Evolutionary conservation across 2,888 invertebrate species (phyloP), one percentile per base, ranked within the genome.

Genomic region (Lissonota sp.): DNA sequence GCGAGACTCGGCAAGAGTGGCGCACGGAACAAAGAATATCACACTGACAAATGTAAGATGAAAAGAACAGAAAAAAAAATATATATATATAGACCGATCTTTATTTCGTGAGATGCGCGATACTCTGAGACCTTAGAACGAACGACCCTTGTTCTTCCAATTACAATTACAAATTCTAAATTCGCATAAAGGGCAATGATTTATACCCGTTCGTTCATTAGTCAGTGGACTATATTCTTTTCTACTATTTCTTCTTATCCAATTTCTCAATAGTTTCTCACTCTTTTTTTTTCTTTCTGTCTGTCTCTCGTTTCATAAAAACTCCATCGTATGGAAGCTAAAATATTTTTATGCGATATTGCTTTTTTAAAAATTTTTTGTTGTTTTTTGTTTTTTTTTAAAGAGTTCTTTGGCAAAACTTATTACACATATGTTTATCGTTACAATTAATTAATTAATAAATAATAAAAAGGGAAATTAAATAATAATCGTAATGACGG

Each of bases 351-450:
- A 76, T 69, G 83, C 73, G 79, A 83, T 81, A 84, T 84, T 84
- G 83, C 82, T 82, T 67, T 60, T 66, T 64, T 51, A 26, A 26
- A 26, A 26, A 26, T 26, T 77, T 71, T 66, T 77, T 70, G 39
- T 57, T 78, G 63, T 74, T 71, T 51, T 37, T 62, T 75, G n/a
- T 51, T 55, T 49, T 81, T 77, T 81, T 79, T 80, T 82, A 86
- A 85, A 87, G 86, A 84, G 88, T 88, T 92, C 92, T 92, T 92
- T 92, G 92, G 92, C 92, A 92, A 92, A 92, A 91, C 92, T 92
- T 92, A 92, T 92, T 92, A 92, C 92, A 92, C 92, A 91, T 91
- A 91, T 88, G 90, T 92, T 26, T 89, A 88, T 90, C 87, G 86
- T 88, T 89, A 91, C 84, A 90, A 89, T 91, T 90, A 91, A 92